Conservation (phyloP, 2,888 invertebrate genomes). For the Cetonia aurata region DNA sequence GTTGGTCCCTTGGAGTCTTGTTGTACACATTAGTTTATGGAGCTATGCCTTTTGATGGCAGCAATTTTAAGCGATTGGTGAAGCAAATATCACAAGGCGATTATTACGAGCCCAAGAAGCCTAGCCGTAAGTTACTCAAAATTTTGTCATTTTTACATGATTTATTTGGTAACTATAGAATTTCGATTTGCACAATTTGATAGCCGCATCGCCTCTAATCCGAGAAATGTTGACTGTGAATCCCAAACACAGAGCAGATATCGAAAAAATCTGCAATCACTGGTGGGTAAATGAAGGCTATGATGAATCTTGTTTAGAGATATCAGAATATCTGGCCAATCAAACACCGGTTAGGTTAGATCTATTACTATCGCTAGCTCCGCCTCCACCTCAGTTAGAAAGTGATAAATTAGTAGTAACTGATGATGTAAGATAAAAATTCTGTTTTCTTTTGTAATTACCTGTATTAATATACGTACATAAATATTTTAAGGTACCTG, state of each 20-base stretch:
- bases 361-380: slow-evolving; percentile 85
- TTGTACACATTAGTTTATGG: slow-evolving; percentile 98
- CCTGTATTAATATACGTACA: slow-evolving; percentile 1
- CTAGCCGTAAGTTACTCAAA: slow-evolving; percentile 79
- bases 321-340: slow-evolving; percentile 89
- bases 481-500: slow-evolving; percentile 53
- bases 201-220: slow-evolving; percentile 94
- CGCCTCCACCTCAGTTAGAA: slow-evolving; percentile 80
- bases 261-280: slow-evolving; percentile 94
- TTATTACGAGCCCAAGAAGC: slow-evolving; percentile 95
- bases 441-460: slow-evolving; percentile 8
- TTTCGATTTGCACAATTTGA: slow-evolving; percentile 55
- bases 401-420: slow-evolving; percentile 81
- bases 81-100: slow-evolving; percentile 97
- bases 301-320: slow-evolving; percentile 83
- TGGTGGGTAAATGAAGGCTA: slow-evolving; percentile 97
- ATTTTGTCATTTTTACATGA: not conserved
- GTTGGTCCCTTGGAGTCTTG: slow-evolving; percentile 96
- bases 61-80: slow-evolving; percentile 96
- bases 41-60: slow-evolving; percentile 99
- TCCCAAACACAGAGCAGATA: slow-evolving; percentile 89
- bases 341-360: slow-evolving; percentile 92
- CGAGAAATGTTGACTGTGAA: slow-evolving; percentile 95
- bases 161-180: not conserved
- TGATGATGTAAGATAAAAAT: slow-evolving; percentile 63